phyloP scores from a whole-genome alignment of 1,140 invertebrate species.

The Bilobella aurantiaca region DNA sequence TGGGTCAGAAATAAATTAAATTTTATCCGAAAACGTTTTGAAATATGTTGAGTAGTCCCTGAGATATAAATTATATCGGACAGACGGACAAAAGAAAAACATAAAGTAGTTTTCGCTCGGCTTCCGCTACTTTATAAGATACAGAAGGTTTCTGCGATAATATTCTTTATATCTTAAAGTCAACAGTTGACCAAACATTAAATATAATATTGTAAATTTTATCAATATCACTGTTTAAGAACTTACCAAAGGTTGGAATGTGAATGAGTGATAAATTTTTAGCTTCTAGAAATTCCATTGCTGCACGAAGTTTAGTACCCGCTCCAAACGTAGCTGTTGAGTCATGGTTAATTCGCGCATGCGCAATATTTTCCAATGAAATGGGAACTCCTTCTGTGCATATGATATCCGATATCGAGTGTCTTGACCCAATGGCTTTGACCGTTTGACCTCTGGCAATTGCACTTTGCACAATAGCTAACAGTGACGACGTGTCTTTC shows the following conservation, averaged over 20 bases:
- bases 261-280: neutral
- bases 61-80: too few species aligned
- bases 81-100: too few species aligned
- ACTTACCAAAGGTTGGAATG: constrained; percentile 12
- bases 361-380: neutral
- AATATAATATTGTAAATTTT: too few species aligned
- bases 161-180: too few species aligned
- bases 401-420: constrained; percentile 3
- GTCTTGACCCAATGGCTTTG: constrained; percentile 7
- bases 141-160: too few species aligned
- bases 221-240: too few species aligned
- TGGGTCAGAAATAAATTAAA: too few species aligned
- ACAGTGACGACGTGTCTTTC: neutral
- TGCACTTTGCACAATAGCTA: constrained; percentile 4
- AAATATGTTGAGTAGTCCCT: too few species aligned
- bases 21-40: too few species aligned
- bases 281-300: constrained; percentile 3
- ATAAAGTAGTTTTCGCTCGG: too few species aligned
- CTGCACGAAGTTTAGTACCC: neutral
- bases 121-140: too few species aligned
- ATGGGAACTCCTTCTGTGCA: constrained; percentile 17
- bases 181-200: too few species aligned
- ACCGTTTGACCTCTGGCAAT: neutral
- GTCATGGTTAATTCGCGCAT: neutral
- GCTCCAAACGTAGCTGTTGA: constrained; percentile 12